These are phyloP conservation scores for Apis dorsata DNA, from an alignment of 1,140 invertebrate species.

Conservation along the genomic window DNA sequence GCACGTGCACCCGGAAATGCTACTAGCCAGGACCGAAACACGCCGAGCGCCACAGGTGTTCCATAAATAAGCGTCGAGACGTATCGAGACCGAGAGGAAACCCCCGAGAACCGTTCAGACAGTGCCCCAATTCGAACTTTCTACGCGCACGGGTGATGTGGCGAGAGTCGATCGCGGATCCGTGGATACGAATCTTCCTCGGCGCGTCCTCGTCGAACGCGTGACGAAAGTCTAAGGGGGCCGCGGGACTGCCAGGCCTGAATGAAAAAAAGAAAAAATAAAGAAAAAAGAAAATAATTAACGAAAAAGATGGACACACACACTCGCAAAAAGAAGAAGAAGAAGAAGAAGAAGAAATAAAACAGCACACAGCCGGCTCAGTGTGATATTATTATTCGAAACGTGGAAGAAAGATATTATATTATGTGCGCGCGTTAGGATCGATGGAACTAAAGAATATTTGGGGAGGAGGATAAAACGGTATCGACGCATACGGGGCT, in stretches of 20 bases:
- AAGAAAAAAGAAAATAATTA: neutral
- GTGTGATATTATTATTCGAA: slow-evolving; percentile 66
- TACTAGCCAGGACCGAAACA: slow-evolving; percentile 80
- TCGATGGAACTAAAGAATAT: slow-evolving; percentile 47
- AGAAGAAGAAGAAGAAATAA: neutral
- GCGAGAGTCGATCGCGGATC: slow-evolving; percentile 5
- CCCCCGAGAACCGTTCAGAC: slow-evolving; percentile 50
- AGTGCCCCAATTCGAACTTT: slow-evolving; percentile 49
- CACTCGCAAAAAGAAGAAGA: too few species aligned
- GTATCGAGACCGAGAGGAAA: slow-evolving; percentile 57
- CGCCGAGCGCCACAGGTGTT: slow-evolving; percentile 43
- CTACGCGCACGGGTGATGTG: slow-evolving; percentile 29
- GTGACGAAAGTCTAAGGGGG: slow-evolving; percentile 40
- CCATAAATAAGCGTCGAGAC: slow-evolving; percentile 54
- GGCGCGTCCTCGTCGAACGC: slow-evolving; percentile 40
- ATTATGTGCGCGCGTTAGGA: slow-evolving; percentile 58
- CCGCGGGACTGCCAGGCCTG: slow-evolving; percentile 44
- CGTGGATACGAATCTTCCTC: neutral
- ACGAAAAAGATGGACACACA: slow-evolving; percentile 51
- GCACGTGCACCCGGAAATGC: slow-evolving; percentile 92
- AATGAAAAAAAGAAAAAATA: neutral
- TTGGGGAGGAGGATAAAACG: slow-evolving; percentile 23
- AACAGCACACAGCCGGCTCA: slow-evolving; percentile 64
- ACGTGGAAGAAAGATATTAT: slow-evolving; percentile 50
- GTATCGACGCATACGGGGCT: slow-evolving; percentile 51